These are phyloP conservation scores for Macrosoma leucophasiata DNA, from an alignment of 2,888 invertebrate genomes.

Conservation along the genomic window DNA sequence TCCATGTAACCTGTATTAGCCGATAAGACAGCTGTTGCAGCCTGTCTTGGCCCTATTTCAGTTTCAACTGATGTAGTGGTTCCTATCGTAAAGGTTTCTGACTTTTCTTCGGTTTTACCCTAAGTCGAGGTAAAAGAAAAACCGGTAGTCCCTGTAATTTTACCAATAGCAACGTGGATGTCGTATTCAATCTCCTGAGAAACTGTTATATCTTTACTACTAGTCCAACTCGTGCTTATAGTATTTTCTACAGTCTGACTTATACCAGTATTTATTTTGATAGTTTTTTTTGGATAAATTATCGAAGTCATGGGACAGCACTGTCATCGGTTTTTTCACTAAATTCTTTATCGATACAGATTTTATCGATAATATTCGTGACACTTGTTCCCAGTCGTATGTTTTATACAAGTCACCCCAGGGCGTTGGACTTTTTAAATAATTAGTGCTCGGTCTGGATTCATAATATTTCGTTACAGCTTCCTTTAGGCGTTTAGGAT, in stretches of 20 bases:
- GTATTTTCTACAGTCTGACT: constrained; percentile 52
- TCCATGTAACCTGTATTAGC: constrained; percentile 45
- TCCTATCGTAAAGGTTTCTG: constrained; percentile 46
- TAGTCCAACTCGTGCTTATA: constrained; percentile 46
- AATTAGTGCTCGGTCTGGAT: constrained; percentile 37
- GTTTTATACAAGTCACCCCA: constrained; percentile 55
- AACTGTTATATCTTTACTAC: constrained; percentile 37
- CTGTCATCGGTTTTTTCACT: constrained; percentile 33
- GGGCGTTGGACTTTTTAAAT: constrained; percentile 51
- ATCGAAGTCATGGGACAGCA: constrained; percentile 48
- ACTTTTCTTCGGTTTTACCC: constrained; percentile 48
- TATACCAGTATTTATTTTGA: constrained; percentile 56
- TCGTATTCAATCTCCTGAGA: constrained; percentile 49
- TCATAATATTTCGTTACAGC: constrained; percentile 41
- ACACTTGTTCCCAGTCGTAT: constrained; percentile 50
- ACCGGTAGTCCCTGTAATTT: constrained; percentile 39
- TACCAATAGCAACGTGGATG: constrained; percentile 45
- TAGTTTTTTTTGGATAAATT: constrained; percentile 43
- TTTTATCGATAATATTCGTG: constrained; percentile 33
- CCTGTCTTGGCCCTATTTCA: constrained; percentile 46
- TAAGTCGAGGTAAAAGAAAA: constrained; percentile 45
- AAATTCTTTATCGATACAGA: constrained; percentile 32
- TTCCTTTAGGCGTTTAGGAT: constrained; percentile 30
- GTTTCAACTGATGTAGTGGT: constrained; percentile 47
- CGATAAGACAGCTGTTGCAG: constrained; percentile 45